phyloP scores from a whole-genome alignment of 2,113 vertebrate species.

The Pyrgilauda ruficollis region DNA sequence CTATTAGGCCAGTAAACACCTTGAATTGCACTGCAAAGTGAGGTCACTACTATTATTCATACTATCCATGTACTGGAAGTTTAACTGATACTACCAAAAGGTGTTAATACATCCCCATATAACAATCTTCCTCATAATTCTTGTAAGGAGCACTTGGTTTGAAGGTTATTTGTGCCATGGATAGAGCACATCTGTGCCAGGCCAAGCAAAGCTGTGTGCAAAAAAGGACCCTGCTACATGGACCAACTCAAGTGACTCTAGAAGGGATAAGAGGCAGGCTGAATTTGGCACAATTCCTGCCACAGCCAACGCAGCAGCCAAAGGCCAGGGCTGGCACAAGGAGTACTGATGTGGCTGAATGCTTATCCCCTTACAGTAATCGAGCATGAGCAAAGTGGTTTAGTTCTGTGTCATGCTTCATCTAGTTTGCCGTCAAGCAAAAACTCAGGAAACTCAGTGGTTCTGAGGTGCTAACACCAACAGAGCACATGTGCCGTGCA shows the following conservation, averaged over 20 bases:
- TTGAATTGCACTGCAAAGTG: background rate
- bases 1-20: background rate
- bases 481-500: background rate
- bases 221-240: rapidly evolving
- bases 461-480: background rate
- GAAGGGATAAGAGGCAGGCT: background rate
- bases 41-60: background rate
- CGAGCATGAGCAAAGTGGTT: background rate
- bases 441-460: background rate
- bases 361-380: background rate
- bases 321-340: background rate
- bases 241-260: background rate
- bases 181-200: background rate
- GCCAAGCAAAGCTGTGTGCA: background rate
- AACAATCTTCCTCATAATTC: background rate
- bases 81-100: background rate
- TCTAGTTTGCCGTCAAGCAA: background rate
- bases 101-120: background rate
- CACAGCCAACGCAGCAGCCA: background rate
- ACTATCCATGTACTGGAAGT: background rate
- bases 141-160: background rate
- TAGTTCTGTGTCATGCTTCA: background rate
- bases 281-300: background rate
- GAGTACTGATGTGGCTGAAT: background rate
- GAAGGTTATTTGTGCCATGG: background rate